Evolutionary conservation across 1,140 invertebrate species (phyloP), one percentile per base, ranked within the genome.

Genomic region (Oedothorax gibbosus): DNA sequence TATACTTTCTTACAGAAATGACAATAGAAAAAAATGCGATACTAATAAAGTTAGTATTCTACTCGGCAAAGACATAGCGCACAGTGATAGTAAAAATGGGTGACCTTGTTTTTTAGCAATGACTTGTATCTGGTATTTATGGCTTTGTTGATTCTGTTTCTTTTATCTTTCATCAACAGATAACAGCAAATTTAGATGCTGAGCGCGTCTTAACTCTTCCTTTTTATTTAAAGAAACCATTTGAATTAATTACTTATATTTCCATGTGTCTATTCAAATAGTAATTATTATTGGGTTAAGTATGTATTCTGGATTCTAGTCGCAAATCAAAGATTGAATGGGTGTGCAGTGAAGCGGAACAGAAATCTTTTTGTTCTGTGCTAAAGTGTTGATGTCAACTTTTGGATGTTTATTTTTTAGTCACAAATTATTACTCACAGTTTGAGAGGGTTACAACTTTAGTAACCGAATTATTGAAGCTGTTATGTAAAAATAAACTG

Each of bases 91-190:
- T 72, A 20, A 56, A 81, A 72, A 54, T 49, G 79, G 79, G 79
- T 81, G 79, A 69, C 79, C 79, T 81, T 81, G 68, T 81, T 81
- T 12, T 15, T 18, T 65, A 54, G 79, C 65, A 35, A 81, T 69
- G 77, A 81, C 68, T 68, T 81, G 51, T 21, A 53, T 53, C 21
- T 81, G 79, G 79, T 81, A 81, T 81, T 81, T 81, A 81, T 81
- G 79, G n/a, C 56, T 60, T 15, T 81, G 79, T 81, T 81, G 66
- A 69, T 72, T 66, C 54, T 72, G 68, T 81, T 57, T 60, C 12
- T 51, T 50, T 49, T 51, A 20, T 51, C 69, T 56, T 71, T 69
- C 54, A 62, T 57, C 50, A 81, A 79, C 65, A 81, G 79, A 81
- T 81, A 72, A 68, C 68, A 35, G 72, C 15, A 69, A 53, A 53